Evolutionary conservation across 2,797 vertebrate genomes (phyloP), one percentile per base, ranked within the genome.

Genomic region (Loriculus beryllinus): DNA sequence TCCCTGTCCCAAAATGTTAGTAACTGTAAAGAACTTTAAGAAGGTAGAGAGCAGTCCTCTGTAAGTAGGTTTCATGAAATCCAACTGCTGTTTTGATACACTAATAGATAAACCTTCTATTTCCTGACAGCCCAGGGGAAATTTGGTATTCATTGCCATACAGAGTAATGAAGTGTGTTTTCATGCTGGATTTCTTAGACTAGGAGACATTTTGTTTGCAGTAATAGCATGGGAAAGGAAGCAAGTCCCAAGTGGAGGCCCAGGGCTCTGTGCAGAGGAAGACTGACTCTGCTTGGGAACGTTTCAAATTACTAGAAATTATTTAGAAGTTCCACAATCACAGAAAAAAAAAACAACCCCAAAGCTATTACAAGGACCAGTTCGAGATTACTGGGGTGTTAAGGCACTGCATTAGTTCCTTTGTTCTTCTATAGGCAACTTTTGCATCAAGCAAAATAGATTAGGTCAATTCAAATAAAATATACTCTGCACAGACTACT

Each of bases 141-240:
- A 91, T 81, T 63, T 56, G 28, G 31, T 76, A 87, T 92, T 96
- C 88, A 75, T 87, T 3, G 3, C 48, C 47, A 56, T 29, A n/a
- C 62, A 57, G 60, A 60, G 47, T 86, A 87, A 91, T 60, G 82
- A 91, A 90, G 74, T 83, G 60, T 82, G 52, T 94, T 91, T 91
- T 93, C 43, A 33, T 88, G 59, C 47, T 56, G 82, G 25, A 59
- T 94, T 84, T 86, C 76, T 86, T 84, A 45, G 60, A 70, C 43
- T 74, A 60, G 90, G 88, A 97, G 87, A 63, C 12, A 3, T 69
- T 88, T 43, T 54, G 19, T 84, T 92, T 83, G 59, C 57, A 78
- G 42, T 72, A 91, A 63, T 92, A 79, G 54, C 1, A 4, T 31
- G 74, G 69, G 69, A 69, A 82, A 65, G 75, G 65, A 82, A 80